Conservation (phyloP, 2,113 vertebrate species). For the Pollimyrus isidori region DNA sequence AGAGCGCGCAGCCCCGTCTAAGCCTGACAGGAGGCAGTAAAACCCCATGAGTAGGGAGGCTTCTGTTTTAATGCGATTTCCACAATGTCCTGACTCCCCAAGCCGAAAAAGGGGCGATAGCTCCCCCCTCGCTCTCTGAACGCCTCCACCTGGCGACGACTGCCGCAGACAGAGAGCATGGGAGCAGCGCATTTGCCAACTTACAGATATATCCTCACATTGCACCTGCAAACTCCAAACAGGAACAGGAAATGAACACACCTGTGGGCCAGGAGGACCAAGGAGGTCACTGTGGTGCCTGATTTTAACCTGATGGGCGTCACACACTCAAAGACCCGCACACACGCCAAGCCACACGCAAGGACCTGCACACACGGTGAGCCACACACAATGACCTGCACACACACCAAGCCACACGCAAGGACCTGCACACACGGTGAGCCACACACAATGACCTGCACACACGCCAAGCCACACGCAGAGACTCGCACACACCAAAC, state of each 20-base stretch:
- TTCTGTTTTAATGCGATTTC: not conserved
- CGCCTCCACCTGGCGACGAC: not conserved
- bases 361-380: not conserved
- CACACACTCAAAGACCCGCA: not conserved
- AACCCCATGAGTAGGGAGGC: not conserved
- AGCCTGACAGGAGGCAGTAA: not conserved
- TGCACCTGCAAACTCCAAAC: not conserved
- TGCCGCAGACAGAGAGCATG: not conserved
- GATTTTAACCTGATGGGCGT: not conserved
- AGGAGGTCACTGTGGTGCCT: not conserved
- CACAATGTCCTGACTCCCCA: not conserved
- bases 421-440: not conserved
- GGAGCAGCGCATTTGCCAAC: not conserved
- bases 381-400: not conserved
- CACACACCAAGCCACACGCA: too few species aligned
- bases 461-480: not conserved
- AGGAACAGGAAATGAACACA: not conserved
- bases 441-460: not conserved
- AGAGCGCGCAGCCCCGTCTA: not conserved
- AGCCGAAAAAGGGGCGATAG: not conserved
- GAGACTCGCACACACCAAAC: not conserved
- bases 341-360: not conserved
- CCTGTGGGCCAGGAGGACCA: not conserved
- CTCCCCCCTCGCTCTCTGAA: not conserved
- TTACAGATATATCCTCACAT: not conserved